A percentile compares a stretch with the other conserved stretches of the same genome.
Conservation (phyloP, 2,797 vertebrate species). For the Perodicticus potto region DNA sequence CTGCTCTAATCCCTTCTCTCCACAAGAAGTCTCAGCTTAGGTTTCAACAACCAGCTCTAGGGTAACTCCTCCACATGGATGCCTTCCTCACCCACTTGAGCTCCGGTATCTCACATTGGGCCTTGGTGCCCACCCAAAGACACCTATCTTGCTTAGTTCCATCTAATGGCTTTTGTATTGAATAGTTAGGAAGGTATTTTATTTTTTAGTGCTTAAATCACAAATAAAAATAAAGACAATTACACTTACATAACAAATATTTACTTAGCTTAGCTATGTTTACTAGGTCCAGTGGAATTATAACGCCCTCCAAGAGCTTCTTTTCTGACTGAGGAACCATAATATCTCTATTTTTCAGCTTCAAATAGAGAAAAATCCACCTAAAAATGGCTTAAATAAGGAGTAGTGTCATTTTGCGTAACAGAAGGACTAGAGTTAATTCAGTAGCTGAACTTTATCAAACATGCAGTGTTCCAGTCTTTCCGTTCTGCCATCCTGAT, state of each 20-base stretch:
- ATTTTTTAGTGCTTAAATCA: constrained; percentile 29
- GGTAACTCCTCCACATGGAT: background rate
- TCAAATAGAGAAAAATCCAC: background rate
- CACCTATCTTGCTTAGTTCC: background rate
- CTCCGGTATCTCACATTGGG: background rate
- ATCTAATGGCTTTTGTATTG: constrained; percentile 17
- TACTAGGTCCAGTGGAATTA: background rate
- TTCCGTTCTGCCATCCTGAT: constrained; percentile 19
- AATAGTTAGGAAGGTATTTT: constrained; percentile 31
- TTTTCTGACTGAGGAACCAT: background rate
- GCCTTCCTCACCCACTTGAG: background rate
- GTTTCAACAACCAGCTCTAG: background rate
- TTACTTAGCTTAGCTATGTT: background rate
- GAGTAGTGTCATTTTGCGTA: constrained; percentile 24
- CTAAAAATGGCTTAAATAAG: constrained; percentile 16
- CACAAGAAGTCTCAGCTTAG: background rate
- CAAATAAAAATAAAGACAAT: constrained; percentile 14
- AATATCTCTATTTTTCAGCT: constrained; percentile 23
- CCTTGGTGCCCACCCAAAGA: background rate
- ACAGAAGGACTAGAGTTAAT: background rate
- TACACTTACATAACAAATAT: background rate
- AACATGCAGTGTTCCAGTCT: background rate
- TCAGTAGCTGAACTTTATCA: constrained; percentile 36
- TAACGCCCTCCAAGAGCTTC: constrained; percentile 1
- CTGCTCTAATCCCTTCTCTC: background rate